Base-by-base conservation (phyloP, 1,140 invertebrate genomes). In the Protaetia brevitarsis region DNA sequence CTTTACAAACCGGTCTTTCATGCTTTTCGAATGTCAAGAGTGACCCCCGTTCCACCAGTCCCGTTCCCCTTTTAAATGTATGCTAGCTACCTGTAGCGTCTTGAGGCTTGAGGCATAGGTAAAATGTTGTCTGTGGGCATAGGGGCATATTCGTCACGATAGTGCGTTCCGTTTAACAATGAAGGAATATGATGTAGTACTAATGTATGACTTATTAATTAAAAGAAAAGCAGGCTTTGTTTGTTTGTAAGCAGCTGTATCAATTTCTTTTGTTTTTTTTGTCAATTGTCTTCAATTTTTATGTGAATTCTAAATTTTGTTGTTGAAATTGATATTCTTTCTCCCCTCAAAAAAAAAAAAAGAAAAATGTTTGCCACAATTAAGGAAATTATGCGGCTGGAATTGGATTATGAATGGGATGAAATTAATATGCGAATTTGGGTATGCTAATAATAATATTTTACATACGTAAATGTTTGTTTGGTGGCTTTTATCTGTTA, bases 361-460 rank as follows among this genome's bases (percentile, higher is more conserved):
- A 4, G 6, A 37, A 62, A 62, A 11, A 59, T 59, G 57, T 59
- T n/a, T 29, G 16, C 10, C 26, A 34, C 29, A 36, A 27, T 28
- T 28, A 29, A 36, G 31, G 68, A 69, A 60, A 56, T 68, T 10
- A 67, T 75, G 65, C 67, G 19, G 19, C 59, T 19, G 2, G 69
- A 75, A 64, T 61, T 75, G 36, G 65, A 72, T 64, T 36, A 63
- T 5, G 73, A 75, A 68, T 75, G 73, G 73, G 63, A 70, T n/a
- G 30, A 34, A 8, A 16, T 75, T 8, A 71, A 75, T 69, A 13
- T n/a, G 10, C 59, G 41, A 36, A 75, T 75, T 41, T 75, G 73
- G 73, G 73, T 74, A 73, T 51, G 41, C 21, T 19, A 21, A 45
- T 10, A 13, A 7, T 7, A 23, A 51, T 23, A 19, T 51, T 23